Percentiles rank a stretch among this genome's conserved stretches.
phyloP scores from a whole-genome alignment of 2,797 vertebrate genomes.

The Enteromius mattozi region DNA sequence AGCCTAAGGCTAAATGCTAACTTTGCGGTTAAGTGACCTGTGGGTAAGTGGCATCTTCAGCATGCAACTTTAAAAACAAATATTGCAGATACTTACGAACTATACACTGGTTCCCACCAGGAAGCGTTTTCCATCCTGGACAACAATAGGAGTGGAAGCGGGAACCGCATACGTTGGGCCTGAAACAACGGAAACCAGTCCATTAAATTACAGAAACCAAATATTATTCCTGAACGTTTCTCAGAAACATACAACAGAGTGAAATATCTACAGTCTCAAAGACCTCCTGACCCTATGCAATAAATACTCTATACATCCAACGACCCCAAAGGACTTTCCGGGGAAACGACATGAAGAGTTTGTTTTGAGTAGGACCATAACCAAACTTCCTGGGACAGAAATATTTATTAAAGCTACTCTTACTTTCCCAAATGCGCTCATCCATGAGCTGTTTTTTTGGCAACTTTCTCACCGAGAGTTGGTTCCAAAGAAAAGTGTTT shows the following conservation, averaged over 20 bases:
- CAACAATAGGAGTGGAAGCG: slow-evolving; percentile 99
- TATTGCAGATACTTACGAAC: slow-evolving; percentile 89
- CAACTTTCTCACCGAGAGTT: slow-evolving; percentile 1
- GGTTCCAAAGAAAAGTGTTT: slow-evolving; percentile 10
- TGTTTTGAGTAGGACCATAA: slow-evolving; percentile 60
- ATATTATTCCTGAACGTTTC: slow-evolving; percentile 60
- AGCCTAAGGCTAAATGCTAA: slow-evolving; percentile 8
- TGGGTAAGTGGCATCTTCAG: slow-evolving; percentile 10
- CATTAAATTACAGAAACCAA: slow-evolving; percentile 49
- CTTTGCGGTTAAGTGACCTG: background rate
- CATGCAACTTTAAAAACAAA: slow-evolving; percentile 39
- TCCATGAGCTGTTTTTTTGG: slow-evolving; percentile 39
- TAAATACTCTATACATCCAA: slow-evolving; percentile 64
- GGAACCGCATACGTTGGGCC: slow-evolving; percentile 98
- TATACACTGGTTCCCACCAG: slow-evolving; percentile 97
- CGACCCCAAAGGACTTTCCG: slow-evolving; percentile 59
- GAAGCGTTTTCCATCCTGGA: slow-evolving; percentile 97
- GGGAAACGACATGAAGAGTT: slow-evolving; percentile 57
- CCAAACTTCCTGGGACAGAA: slow-evolving; percentile 63
- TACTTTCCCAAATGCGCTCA: slow-evolving; percentile 15
- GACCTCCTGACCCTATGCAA: slow-evolving; percentile 55
- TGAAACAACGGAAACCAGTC: slow-evolving; percentile 66
- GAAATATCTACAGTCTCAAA: slow-evolving; percentile 60
- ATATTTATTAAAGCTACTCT: slow-evolving; percentile 60
- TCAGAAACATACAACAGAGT: slow-evolving; percentile 63